Evolutionary conservation across 2,113 vertebrate genomes (phyloP).

Genomic region (Megaptera novaeangliae): DNA sequence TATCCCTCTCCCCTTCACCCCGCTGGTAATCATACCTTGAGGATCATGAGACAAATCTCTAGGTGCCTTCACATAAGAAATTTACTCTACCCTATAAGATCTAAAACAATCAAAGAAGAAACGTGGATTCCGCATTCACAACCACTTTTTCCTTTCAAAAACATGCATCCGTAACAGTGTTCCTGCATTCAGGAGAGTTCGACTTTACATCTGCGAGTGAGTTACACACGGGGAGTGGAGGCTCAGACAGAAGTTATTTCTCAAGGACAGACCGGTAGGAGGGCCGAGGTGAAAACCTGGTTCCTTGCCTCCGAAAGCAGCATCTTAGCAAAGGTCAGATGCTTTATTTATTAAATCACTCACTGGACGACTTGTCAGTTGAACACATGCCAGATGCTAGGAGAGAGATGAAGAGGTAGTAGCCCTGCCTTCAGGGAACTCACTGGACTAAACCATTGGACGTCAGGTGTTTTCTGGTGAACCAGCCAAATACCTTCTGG

Average conservation of each 20-base stretch:
- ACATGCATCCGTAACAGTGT: fast-evolving
- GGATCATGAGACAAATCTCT: neutral
- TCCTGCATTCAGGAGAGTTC: fast-evolving
- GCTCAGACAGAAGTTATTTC: neutral
- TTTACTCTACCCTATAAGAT: too few relatives aligned
- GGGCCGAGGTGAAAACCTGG: fast-evolving
- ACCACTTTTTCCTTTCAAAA: neutral
- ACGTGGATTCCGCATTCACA: neutral
- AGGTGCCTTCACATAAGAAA: neutral
- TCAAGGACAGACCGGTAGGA: neutral
- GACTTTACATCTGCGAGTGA: neutral
- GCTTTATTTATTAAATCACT: neutral
- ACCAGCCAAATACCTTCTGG: neutral
- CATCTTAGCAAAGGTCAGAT: fast-evolving
- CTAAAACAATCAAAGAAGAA: neutral
- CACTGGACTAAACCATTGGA: fast-evolving
- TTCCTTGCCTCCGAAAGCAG: fast-evolving
- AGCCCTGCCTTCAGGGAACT: fast-evolving
- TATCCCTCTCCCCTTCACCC: too few relatives aligned
- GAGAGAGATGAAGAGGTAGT: fast-evolving
- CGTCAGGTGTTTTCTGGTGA: neutral
- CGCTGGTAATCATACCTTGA: neutral
- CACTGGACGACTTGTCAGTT: fast-evolving
- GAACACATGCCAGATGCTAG: fast-evolving
- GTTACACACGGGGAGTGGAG: fast-evolving